Evolutionary conservation across 2,113 vertebrate species (phyloP).

Genomic region (Carollia perspicillata): DNA sequence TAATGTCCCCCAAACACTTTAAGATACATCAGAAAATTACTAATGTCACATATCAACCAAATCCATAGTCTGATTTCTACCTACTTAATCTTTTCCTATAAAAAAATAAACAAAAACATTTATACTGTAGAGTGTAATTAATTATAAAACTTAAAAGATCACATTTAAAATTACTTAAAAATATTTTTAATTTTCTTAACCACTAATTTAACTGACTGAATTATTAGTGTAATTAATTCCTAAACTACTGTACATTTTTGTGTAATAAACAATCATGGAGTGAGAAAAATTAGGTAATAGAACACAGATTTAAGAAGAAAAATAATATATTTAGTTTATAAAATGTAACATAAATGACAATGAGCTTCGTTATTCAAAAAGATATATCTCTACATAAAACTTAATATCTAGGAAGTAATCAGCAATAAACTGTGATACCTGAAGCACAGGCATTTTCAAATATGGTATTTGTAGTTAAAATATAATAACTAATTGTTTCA

Average conservation of each 20-base stretch:
- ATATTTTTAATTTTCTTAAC: not conserved
- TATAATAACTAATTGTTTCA: not conserved
- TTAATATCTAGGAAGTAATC: not conserved
- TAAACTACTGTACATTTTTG: not conserved
- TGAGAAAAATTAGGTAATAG: not conserved
- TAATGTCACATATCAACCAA: not conserved
- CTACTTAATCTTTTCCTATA: not conserved
- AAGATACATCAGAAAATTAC: not conserved
- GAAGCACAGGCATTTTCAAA: not conserved
- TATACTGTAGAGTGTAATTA: not conserved
- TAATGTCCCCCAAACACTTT: not conserved
- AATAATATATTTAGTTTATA: not conserved
- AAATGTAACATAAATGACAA: not conserved
- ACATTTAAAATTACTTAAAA: not conserved
- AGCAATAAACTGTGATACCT: fast-evolving
- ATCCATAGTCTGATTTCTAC: not conserved
- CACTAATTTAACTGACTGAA: not conserved
- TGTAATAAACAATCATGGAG: not conserved
- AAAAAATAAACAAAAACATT: not conserved
- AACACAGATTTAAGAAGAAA: not conserved
- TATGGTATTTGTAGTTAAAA: not conserved
- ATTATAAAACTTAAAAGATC: not conserved
- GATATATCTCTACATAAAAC: not conserved
- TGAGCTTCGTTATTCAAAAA: not conserved
- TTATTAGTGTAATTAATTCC: not conserved